These are phyloP conservation scores for Aplysina aerophoba DNA, from an alignment of 37 sponge, comb jelly and placozoan genomes.

Conservation along the genomic window DNA sequence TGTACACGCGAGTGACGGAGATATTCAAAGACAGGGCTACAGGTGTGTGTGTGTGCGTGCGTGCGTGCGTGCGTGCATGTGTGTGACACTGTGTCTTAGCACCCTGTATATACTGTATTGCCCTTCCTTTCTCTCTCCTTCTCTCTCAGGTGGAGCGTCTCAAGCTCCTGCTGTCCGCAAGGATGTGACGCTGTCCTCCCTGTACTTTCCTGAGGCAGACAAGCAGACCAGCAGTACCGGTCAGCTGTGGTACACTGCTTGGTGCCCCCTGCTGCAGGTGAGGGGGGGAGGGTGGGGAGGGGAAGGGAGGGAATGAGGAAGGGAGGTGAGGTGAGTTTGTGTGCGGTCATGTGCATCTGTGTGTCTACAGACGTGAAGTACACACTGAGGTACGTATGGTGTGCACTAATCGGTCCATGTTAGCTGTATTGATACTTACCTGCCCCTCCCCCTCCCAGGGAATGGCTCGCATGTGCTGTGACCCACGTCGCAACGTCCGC, in stretches of 20 bases:
- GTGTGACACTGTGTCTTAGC: too few species aligned
- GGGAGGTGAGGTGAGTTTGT: not conserved
- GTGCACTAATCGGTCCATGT: too few species aligned
- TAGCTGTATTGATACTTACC: too few species aligned
- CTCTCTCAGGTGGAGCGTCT: too few species aligned
- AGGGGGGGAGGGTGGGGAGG: too few species aligned
- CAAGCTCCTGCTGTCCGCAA: too few species aligned
- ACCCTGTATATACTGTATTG: too few species aligned
- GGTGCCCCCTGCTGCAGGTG: slow-evolving; percentile 88
- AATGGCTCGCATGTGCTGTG: slow-evolving; percentile 87
- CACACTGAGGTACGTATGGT: too few species aligned
- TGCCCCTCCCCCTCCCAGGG: slow-evolving; percentile 36
- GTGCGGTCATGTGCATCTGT: slow-evolving; percentile 14
- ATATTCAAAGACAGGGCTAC: slow-evolving; percentile 7
- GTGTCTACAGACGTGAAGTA: not conserved
- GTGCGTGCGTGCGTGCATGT: too few species aligned
- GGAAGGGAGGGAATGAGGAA: not conserved
- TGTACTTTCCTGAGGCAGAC: not conserved
- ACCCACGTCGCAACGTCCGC: slow-evolving; percentile 61
- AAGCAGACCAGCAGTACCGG: slow-evolving; percentile 1
- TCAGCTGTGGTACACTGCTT: slow-evolving; percentile 75
- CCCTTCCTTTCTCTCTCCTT: too few species aligned
- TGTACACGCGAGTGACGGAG: slow-evolving; percentile 55
- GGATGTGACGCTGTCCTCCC: too few species aligned
- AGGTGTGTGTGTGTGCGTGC: not conserved